phyloP scores from a whole-genome alignment of 1,140 invertebrate genomes.

The Eufriesea mexicana region DNA sequence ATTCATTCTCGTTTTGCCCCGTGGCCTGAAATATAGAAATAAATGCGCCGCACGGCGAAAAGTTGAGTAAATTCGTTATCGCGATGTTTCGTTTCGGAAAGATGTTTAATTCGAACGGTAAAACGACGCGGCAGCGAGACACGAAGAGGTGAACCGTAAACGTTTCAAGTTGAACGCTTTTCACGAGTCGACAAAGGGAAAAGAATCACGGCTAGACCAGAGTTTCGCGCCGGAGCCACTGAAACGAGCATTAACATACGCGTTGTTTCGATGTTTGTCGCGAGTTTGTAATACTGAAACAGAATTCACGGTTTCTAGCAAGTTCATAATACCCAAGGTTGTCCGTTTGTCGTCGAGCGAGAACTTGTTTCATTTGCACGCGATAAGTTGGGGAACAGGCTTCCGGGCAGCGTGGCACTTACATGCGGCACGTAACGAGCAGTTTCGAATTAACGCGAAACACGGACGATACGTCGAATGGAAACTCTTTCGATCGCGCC shows the following conservation, averaged over 20 bases:
- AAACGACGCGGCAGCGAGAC: no score
- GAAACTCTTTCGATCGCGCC: neutral
- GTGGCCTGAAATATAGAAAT: no score
- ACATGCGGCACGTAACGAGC: neutral
- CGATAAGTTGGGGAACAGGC: neutral
- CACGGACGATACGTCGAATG: neutral
- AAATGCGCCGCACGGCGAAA: no score
- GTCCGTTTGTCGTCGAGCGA: neutral
- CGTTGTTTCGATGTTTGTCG: neutral
- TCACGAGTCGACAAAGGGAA: neutral
- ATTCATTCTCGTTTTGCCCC: no score
- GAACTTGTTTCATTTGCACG: constrained; percentile 25
- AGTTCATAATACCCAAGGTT: constrained; percentile 1
- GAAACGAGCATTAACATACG: neutral
- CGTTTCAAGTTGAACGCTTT: neutral
- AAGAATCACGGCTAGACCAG: neutral
- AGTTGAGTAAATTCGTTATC: neutral
- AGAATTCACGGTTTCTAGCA: neutral
- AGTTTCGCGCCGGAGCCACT: neutral
- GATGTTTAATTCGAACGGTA: neutral
- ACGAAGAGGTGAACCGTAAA: neutral
- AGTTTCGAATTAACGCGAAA: neutral
- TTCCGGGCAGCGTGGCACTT: no score
- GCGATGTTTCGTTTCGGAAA: no score
- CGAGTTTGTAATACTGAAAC: neutral